A percentile compares a stretch with the other conserved stretches of the same genome.
These are phyloP conservation scores for Zeuzera pyrina DNA, from an alignment of 2,888 invertebrate genomes.

Conservation along the genomic window DNA sequence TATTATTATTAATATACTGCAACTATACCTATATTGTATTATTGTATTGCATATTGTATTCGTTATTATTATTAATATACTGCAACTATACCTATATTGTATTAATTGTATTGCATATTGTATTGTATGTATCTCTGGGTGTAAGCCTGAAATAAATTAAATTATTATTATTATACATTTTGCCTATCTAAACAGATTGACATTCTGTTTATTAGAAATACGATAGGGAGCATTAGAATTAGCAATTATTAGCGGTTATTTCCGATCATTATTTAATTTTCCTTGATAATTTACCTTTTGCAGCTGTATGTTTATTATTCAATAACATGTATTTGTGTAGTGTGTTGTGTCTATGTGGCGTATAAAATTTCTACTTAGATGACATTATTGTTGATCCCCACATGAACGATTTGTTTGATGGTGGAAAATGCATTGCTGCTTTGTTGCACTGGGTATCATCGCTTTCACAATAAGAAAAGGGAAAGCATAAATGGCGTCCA, in stretches of 20 bases:
- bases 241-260: too few species aligned
- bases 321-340: neutral
- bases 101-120: too few species aligned
- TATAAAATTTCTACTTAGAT: neutral
- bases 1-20: too few species aligned
- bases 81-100: too few species aligned
- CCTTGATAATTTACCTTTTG: too few species aligned
- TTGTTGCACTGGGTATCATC: constrained; percentile 61
- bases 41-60: too few species aligned
- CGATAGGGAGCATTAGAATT: constrained; percentile 28
- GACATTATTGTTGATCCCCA: neutral
- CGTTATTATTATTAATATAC: too few species aligned
- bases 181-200: constrained; percentile 40
- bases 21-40: too few species aligned
- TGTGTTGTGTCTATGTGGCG: neutral
- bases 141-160: too few species aligned
- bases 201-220: constrained; percentile 35
- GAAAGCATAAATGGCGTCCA: constrained; percentile 59
- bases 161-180: constrained; percentile 41
- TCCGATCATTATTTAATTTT: too few species aligned
- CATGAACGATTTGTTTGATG: neutral
- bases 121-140: too few species aligned
- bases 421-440: constrained; percentile 22
- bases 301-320: neutral
- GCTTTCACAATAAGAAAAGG: constrained; percentile 70